Conservation (phyloP, 2,888 invertebrate species). For the Brachynemurus nebulosus region DNA sequence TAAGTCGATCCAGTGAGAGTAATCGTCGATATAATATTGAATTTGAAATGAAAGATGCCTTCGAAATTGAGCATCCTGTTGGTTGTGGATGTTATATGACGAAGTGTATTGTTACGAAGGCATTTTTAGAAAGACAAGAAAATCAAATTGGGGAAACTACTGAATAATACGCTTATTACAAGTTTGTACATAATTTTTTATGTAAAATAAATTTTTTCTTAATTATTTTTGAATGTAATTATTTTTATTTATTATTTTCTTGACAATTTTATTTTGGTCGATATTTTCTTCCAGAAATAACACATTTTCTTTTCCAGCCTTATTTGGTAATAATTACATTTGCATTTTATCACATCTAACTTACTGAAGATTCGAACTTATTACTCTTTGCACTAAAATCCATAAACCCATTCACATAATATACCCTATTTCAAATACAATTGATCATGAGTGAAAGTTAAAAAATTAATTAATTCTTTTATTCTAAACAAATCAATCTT, state of each 20-base stretch:
- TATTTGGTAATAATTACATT: background rate
- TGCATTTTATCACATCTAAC: too few relatives aligned
- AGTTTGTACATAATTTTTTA: background rate
- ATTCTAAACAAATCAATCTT: too few relatives aligned
- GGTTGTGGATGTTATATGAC: slow-evolving; percentile 67
- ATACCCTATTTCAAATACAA: too few relatives aligned
- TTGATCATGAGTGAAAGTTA: too few relatives aligned
- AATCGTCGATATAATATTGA: slow-evolving; percentile 54
- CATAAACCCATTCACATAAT: too few relatives aligned
- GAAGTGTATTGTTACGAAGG: slow-evolving; percentile 59
- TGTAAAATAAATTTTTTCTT: background rate
- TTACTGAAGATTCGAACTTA: too few relatives aligned
- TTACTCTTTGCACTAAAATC: too few relatives aligned
- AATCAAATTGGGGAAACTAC: slow-evolving; percentile 9
- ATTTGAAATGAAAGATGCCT: slow-evolving; percentile 53
- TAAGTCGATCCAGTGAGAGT: slow-evolving; percentile 38
- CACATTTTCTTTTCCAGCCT: background rate
- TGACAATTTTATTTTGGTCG: background rate
- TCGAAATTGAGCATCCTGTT: slow-evolving; percentile 54
- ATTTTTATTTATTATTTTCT: background rate
- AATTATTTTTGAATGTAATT: background rate
- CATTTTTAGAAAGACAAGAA: slow-evolving; percentile 40
- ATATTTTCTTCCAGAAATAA: too few relatives aligned
- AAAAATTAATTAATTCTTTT: too few relatives aligned
- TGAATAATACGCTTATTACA: too few relatives aligned